Evolutionary conservation across 2,797 vertebrate genomes (phyloP), one percentile per base, ranked within the genome.

Genomic region (Spinibarbus caldwelli): DNA sequence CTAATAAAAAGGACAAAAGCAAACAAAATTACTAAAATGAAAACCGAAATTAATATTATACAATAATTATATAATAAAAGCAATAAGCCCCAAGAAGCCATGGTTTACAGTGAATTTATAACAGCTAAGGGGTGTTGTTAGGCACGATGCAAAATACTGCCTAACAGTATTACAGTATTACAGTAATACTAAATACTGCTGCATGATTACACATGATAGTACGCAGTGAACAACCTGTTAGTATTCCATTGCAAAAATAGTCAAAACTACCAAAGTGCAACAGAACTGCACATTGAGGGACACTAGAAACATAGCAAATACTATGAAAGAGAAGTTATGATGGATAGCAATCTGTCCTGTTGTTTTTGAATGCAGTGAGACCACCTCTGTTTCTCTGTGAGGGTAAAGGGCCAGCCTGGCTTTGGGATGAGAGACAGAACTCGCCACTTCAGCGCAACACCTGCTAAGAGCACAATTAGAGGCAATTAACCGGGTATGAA

Each of bases 401-500:
- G 17, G 49, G 34, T 45, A 12, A 23, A 77, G 19, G 59, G 70
- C n/a, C 31, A 57, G 68, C 31, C 62, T 5, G 43, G 78, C n/a
- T 17, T 38, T 38, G 47, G 73, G 26, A 68, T 52, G 68, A 85
- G 82, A 77, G 41, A 71, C 52, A 75, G 49, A 29, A 47, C 66
- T 81, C 29, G 11, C 81, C 43, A 73, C 83, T 86, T 86, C 66
- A 86, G 82, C 77, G 38, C 59, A 66, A 84, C 80, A 80, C 88
- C 88, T 81, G 84, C 80, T 70, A 82, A 89, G 83, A 80, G 80
- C 64, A 84, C 78, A 77, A 89, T 90, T 90, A 89, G 78, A 87
- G 78, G 57, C 85, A 88, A 89, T 90, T 90, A 90, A 84, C 70
- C 10, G 66, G 41, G 85, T 80, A 81, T 89, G 86, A 88, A 90